Evolutionary conservation across 64 coral and sea anemone genomes (phyloP).

Genomic region (Dendronephthya gigantea): DNA sequence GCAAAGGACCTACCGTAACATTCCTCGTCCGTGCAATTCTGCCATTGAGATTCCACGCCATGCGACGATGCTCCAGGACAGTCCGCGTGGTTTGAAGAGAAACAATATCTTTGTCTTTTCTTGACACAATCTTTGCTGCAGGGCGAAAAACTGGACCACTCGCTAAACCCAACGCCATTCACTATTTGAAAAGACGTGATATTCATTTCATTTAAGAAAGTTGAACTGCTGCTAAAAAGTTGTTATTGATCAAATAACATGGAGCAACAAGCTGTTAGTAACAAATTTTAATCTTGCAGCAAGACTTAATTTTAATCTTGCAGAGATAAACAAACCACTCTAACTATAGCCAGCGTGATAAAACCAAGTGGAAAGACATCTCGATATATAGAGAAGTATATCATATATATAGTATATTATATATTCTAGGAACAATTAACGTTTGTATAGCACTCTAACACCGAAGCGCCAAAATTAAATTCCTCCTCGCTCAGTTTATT

Average conservation of each 20-base stretch:
- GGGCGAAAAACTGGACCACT: conserved; percentile 58
- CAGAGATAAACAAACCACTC: no score
- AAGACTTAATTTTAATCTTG: no score
- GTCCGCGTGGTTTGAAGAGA: conserved; percentile 46
- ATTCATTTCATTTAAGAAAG: neutral
- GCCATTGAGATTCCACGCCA: conserved; percentile 35
- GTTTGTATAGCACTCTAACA: no score
- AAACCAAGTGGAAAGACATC: no score
- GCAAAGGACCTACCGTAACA: conserved; percentile 45
- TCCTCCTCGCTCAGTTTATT: no score
- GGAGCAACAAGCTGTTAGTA: neutral
- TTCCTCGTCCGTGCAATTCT: conserved; percentile 28
- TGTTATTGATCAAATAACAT: no score
- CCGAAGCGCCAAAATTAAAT: no score
- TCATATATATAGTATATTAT: no score
- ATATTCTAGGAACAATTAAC: no score
- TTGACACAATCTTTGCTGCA: conserved; percentile 52
- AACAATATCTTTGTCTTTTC: conserved; percentile 65
- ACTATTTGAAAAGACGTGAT: conserved; percentile 8
- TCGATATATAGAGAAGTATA: no score
- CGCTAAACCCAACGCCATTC: conserved; percentile 45
- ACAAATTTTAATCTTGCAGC: no score
- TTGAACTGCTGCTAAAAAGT: neutral
- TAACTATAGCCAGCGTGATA: no score
- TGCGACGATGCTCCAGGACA: conserved; percentile 38